These are phyloP conservation scores for Mycalesis mineus DNA, from an alignment of 2,888 invertebrate genomes.

Conservation along the genomic window DNA sequence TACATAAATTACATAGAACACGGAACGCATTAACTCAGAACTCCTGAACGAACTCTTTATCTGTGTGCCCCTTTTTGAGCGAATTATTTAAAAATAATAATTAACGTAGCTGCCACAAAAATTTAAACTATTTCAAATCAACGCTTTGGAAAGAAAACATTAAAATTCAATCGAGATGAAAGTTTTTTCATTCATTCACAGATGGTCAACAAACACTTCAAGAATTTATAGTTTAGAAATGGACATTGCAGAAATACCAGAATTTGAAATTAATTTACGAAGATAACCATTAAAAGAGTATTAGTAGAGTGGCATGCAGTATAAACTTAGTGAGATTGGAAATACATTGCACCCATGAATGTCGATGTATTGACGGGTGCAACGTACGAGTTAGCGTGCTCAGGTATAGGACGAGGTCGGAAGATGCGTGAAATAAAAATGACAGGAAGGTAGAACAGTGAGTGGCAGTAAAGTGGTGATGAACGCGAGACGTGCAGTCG, in stretches of 20 bases:
- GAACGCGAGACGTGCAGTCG: constrained; percentile 67
- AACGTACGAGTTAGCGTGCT: constrained; percentile 56
- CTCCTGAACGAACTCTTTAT: no score
- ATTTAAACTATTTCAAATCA: not conserved
- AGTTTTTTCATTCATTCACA: not conserved
- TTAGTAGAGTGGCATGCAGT: constrained; percentile 41
- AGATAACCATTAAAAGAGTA: constrained; percentile 39
- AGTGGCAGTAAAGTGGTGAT: constrained; percentile 74
- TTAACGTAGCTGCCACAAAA: not conserved
- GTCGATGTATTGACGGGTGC: constrained; percentile 20
- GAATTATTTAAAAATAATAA: not conserved
- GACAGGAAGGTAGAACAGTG: constrained; percentile 69
- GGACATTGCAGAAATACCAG: not conserved
- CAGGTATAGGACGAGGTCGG: constrained; percentile 65
- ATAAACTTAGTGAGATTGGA: constrained; percentile 35
- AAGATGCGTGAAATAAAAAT: constrained; percentile 69
- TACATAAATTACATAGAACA: no score
- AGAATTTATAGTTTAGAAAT: not conserved
- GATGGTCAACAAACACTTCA: not conserved
- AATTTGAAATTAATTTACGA: constrained; percentile 34
- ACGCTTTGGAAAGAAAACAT: not conserved
- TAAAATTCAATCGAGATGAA: not conserved
- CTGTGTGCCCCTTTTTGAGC: no score
- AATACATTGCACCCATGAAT: constrained; percentile 20
- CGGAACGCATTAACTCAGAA: no score